phyloP scores from a whole-genome alignment of 2,797 vertebrate genomes.

The Argyrosomus regius region DNA sequence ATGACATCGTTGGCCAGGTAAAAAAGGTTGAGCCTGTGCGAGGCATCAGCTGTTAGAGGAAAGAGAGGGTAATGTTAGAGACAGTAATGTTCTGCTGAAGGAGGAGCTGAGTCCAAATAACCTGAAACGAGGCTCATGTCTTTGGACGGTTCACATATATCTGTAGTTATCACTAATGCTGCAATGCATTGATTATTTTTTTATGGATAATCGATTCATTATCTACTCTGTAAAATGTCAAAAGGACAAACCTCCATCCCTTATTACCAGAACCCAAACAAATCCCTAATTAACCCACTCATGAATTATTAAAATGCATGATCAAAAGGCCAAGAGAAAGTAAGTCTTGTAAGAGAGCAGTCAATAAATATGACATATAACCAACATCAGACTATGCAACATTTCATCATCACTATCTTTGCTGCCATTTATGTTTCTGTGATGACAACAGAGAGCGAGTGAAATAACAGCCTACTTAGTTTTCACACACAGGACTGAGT shows the following conservation, averaged over 20 bases:
- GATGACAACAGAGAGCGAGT: not conserved
- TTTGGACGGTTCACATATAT: not conserved
- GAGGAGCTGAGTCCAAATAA: not conserved
- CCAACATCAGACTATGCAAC: not conserved
- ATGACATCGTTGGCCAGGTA: constrained; percentile 98
- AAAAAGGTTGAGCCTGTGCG: constrained; percentile 94
- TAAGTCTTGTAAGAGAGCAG: not conserved
- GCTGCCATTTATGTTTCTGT: not conserved
- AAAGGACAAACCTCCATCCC: not conserved
- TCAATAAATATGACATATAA: not conserved
- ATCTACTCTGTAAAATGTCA: not conserved
- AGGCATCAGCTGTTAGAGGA: constrained; percentile 85
- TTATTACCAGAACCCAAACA: not conserved
- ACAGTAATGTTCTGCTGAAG: not conserved
- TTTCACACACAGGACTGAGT: not conserved
- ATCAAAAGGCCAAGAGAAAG: not conserved
- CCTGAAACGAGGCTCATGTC: not conserved
- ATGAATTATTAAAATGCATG: not conserved
- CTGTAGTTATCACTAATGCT: not conserved
- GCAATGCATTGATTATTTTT: not conserved
- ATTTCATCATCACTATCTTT: not conserved
- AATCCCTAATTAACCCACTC: not conserved
- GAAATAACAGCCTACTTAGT: not conserved
- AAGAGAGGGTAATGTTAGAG: constrained; percentile 18
- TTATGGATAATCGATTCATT: not conserved